Evolutionary conservation across 2,888 invertebrate species (phyloP).

Genomic region (Parapristionchus giblindavisi): DNA sequence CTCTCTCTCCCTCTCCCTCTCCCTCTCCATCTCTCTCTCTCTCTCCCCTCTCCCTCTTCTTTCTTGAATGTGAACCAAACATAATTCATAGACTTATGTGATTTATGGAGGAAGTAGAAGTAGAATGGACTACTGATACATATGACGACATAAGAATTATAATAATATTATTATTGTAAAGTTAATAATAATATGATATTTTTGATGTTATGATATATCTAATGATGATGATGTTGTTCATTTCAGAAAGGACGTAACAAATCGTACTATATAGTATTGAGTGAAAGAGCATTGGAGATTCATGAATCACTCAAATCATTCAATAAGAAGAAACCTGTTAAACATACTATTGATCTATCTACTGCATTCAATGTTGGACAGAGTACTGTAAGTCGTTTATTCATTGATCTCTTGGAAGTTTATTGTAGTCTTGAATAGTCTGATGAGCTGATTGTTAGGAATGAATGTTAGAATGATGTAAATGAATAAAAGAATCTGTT

Average conservation of each 20-base stretch:
- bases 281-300: background rate
- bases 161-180: no score
- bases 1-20: slow-evolving; percentile 17
- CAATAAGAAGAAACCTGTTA: slow-evolving; percentile 45
- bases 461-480: background rate
- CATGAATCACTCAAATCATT: background rate
- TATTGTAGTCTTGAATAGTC: background rate
- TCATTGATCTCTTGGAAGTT: background rate
- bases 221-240: background rate
- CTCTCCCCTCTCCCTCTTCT: background rate
- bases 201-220: background rate
- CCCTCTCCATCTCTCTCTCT: background rate
- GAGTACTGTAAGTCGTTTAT: slow-evolving; percentile 47
- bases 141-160: no score
- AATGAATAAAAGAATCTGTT: no score
- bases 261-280: background rate
- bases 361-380: slow-evolving; percentile 57
- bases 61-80: background rate
- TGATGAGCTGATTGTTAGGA: background rate
- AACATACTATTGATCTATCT: slow-evolving; percentile 57
- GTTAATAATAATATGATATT: no score
- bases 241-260: background rate
- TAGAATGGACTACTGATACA: no score
- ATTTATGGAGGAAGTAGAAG: no score
- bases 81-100: no score